Percentiles rank a stretch among this genome's conserved stretches.
Conservation (phyloP, 2,888 invertebrate genomes). For the Operophtera brumata region DNA sequence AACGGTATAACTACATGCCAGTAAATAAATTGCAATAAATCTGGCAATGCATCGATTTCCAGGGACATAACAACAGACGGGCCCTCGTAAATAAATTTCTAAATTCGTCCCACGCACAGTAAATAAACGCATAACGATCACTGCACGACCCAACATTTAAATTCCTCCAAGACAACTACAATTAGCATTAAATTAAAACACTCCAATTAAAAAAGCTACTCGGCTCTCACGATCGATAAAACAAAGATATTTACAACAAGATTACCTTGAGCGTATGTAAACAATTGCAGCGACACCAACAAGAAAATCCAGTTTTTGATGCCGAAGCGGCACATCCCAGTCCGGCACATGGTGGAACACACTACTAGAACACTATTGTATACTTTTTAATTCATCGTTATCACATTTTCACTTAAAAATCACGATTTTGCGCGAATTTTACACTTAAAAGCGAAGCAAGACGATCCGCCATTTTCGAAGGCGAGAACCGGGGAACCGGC, state of each 20-base stretch:
- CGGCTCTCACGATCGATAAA: conserved; percentile 57
- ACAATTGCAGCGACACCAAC: conserved; percentile 71
- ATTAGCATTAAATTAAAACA: conserved; percentile 32
- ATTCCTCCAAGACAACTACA: conserved; percentile 17
- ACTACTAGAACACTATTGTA: conserved; percentile 64
- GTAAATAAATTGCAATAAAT: conserved; percentile 30
- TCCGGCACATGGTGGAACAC: conserved; percentile 72
- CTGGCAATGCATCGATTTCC: conserved; percentile 20
- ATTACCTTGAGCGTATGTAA: conserved; percentile 79
- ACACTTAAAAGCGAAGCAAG: conserved; percentile 43
- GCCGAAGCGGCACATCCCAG: conserved; percentile 71
- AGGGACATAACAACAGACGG: conserved; percentile 16
- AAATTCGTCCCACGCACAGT: conserved; percentile 40
- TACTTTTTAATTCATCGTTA: conserved; percentile 75
- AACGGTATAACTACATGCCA: conserved; percentile 1
- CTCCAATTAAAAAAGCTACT: conserved; percentile 29
- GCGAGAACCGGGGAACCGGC: conserved; percentile 51
- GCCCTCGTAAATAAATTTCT: conserved; percentile 40
- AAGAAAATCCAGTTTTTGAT: conserved; percentile 77
- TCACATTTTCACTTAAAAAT: conserved; percentile 77
- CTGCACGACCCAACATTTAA: conserved; percentile 10
- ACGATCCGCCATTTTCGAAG: conserved; percentile 70
- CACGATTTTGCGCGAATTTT: conserved; percentile 50
- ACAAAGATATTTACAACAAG: conserved; percentile 69
- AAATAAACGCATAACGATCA: conserved; percentile 32